phyloP scores from a whole-genome alignment of 2,113 vertebrate species.

The Peromyscus leucopus region DNA sequence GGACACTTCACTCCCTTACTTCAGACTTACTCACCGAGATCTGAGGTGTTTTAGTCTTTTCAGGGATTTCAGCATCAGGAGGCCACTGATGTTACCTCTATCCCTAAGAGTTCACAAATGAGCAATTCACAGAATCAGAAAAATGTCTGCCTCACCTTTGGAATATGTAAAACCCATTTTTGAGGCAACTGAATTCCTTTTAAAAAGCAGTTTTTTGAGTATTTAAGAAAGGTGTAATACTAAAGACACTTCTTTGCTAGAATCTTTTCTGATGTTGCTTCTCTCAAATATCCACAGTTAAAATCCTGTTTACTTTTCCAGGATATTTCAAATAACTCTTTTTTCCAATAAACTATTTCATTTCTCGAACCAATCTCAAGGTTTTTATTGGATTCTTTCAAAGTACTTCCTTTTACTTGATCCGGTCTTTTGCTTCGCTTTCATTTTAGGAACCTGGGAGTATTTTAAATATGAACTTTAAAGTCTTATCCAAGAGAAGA shows the following conservation, averaged over 20 bases:
- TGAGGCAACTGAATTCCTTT: neutral
- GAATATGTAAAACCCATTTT: conserved; percentile 24
- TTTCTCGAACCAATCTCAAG: neutral
- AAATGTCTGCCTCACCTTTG: conserved; percentile 33
- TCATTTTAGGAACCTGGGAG: conserved; percentile 18
- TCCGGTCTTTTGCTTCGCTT: conserved; percentile 13
- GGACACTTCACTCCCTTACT: neutral
- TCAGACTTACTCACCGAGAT: neutral
- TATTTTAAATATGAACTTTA: neutral
- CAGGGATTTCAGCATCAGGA: neutral
- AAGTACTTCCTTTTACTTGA: conserved; percentile 4
- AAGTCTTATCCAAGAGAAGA: neutral
- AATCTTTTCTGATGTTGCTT: neutral
- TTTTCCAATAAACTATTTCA: conserved; percentile 15
- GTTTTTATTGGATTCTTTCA: neutral
- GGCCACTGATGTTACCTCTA: neutral
- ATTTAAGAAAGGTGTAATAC: neutral
- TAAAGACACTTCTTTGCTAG: neutral
- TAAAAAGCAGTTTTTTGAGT: neutral
- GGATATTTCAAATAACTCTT: neutral
- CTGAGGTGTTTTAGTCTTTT: neutral
- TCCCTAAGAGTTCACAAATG: neutral
- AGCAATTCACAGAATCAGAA: conserved; percentile 23
- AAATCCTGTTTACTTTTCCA: conserved; percentile 37
- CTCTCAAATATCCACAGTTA: conserved; percentile 2